These are phyloP conservation scores for Oreochromis mossambicus DNA, from an alignment of 2,797 vertebrate species.

Conservation along the genomic window DNA sequence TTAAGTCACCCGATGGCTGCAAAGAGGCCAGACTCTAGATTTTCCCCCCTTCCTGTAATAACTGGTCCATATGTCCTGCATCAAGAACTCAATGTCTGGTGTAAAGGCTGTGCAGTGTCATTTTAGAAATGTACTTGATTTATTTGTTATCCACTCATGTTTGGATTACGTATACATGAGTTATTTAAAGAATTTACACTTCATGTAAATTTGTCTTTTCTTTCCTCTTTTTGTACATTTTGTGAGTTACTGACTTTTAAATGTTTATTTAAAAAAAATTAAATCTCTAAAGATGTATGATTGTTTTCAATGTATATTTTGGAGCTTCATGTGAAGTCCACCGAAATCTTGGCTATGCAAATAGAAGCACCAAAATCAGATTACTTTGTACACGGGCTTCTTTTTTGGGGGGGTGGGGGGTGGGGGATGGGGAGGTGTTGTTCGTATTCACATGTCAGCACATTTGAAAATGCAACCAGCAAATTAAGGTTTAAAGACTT, in stretches of 20 bases:
- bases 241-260: slow-evolving; percentile 59
- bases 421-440: background rate
- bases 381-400: background rate
- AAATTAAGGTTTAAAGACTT: background rate
- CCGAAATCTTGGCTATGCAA: background rate
- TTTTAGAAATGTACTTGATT: background rate
- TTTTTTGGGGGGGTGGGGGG: background rate
- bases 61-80: background rate
- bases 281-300: slow-evolving; percentile 45
- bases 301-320: slow-evolving; percentile 6
- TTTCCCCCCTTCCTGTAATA: background rate
- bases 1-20: background rate
- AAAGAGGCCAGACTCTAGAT: background rate
- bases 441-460: background rate
- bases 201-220: background rate
- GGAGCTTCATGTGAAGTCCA: background rate
- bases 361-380: background rate
- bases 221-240: slow-evolving; percentile 53
- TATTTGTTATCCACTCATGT: background rate
- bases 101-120: background rate
- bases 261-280: slow-evolving; percentile 65
- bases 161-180: background rate
- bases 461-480: background rate
- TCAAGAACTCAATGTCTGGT: background rate
- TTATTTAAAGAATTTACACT: background rate